Conservation (phyloP, 2,113 vertebrate species). For the Xiphophorus couchianus region DNA sequence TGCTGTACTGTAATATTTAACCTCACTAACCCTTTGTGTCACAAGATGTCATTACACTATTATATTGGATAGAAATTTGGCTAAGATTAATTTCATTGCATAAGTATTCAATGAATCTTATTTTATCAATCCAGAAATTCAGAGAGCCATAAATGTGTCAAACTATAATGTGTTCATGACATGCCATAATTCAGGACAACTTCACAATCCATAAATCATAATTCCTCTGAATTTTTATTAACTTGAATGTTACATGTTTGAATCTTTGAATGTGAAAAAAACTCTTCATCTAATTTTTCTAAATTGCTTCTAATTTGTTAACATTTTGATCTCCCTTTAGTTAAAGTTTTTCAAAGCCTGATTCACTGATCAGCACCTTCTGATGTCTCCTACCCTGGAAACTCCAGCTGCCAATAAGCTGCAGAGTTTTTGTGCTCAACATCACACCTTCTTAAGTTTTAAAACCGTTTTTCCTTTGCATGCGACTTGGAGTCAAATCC, state of each 20-base stretch:
- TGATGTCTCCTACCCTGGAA: not conserved
- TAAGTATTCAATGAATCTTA: not conserved
- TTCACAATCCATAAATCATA: not conserved
- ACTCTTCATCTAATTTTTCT: not conserved
- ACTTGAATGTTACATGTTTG: not conserved
- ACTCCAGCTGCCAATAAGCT: no score
- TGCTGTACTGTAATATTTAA: not conserved
- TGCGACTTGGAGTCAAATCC: no score
- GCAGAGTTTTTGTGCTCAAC: no score
- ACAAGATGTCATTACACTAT: not conserved
- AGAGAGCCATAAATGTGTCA: not conserved
- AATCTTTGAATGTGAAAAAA: not conserved
- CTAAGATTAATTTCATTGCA: no score
- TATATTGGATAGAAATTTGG: not conserved
- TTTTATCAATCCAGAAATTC: not conserved
- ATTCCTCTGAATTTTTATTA: no score
- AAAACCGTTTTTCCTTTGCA: no score
- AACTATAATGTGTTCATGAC: no score
- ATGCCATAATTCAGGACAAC: not conserved
- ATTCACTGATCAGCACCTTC: not conserved
- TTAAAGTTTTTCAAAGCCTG: no score
- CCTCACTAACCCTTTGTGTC: not conserved
- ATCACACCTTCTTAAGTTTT: no score
- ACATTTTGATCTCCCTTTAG: no score
- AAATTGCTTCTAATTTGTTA: no score